Percentiles rank a stretch among this genome's conserved stretches.
phyloP scores from a whole-genome alignment of 2,888 invertebrate genomes.

The Drosophila prolongata region DNA sequence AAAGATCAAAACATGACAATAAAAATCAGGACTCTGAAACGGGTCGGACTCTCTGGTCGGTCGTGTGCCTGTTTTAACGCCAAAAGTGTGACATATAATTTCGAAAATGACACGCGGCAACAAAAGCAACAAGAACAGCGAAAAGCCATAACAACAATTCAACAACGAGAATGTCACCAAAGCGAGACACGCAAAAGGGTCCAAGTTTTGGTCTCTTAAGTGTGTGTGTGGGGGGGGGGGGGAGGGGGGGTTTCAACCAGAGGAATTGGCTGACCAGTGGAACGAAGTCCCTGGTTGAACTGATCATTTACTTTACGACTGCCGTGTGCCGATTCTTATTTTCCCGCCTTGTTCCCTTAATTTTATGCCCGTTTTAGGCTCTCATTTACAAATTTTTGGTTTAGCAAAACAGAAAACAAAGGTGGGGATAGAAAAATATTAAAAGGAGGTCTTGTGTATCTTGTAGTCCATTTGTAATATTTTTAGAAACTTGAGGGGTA shows the following conservation, averaged over 20 bases:
- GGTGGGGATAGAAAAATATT: neutral
- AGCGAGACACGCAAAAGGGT: slow-evolving; percentile 55
- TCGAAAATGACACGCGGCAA: slow-evolving; percentile 76
- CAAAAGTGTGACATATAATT: slow-evolving; percentile 80
- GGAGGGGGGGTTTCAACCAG: neutral
- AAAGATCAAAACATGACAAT: slow-evolving; percentile 79
- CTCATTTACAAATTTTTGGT: slow-evolving; percentile 65
- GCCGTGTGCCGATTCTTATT: slow-evolving; percentile 45
- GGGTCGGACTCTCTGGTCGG: slow-evolving; percentile 56
- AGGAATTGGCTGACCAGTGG: slow-evolving; percentile 11
- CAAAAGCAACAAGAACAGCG: slow-evolving; percentile 48
- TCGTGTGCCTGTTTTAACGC: slow-evolving; percentile 79
- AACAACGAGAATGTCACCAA: slow-evolving; percentile 74
- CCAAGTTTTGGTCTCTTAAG: slow-evolving; percentile 8
- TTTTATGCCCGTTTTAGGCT: slow-evolving; percentile 61
- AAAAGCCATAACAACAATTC: slow-evolving; percentile 71
- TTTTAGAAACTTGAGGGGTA: too few species aligned
- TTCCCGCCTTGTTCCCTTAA: slow-evolving; percentile 50
- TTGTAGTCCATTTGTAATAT: neutral
- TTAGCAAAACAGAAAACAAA: neutral
- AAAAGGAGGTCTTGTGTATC: neutral
- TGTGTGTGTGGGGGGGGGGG: neutral
- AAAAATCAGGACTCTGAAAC: slow-evolving; percentile 79
- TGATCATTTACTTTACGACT: slow-evolving; percentile 74
- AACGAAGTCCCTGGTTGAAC: slow-evolving; percentile 18